Evolutionary conservation across 2,113 vertebrate genomes (phyloP).

Genomic region (Tylochromis polylepis): DNA sequence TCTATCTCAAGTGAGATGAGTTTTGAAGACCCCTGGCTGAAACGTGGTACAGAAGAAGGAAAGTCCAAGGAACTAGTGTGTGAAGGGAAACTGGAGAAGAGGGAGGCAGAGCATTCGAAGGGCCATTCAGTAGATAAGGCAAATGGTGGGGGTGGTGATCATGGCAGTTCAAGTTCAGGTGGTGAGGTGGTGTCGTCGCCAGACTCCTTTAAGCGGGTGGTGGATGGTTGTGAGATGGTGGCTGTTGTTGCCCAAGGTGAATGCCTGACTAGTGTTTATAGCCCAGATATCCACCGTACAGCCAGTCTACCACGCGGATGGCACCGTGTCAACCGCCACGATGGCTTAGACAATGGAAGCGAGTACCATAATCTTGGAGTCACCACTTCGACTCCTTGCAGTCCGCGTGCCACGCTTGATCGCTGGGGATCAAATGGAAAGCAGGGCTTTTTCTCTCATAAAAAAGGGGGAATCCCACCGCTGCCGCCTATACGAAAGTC

Average conservation of each 20-base stretch:
- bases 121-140: background rate
- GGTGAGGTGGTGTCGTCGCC: slow-evolving; percentile 76
- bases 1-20: slow-evolving; percentile 73
- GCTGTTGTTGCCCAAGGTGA: slow-evolving; percentile 47
- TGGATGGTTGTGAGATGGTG: slow-evolving; percentile 87
- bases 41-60: slow-evolving; percentile 74
- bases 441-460: slow-evolving; percentile 83
- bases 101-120: slow-evolving; percentile 36
- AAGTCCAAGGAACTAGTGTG: slow-evolving; percentile 17
- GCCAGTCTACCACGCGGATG: slow-evolving; percentile 81
- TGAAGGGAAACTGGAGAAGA: slow-evolving; percentile 68
- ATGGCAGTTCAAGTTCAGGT: slow-evolving; percentile 72
- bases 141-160: slow-evolving; percentile 43
- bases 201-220: slow-evolving; percentile 79
- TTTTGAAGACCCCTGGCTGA: slow-evolving; percentile 96
- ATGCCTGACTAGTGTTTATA: slow-evolving; percentile 68
- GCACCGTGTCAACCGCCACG: slow-evolving; percentile 74
- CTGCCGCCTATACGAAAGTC: slow-evolving; percentile 92
- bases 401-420: slow-evolving; percentile 81
- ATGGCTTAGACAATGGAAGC: slow-evolving; percentile 71
- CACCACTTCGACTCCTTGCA: slow-evolving; percentile 75
- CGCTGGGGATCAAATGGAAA: slow-evolving; percentile 80
- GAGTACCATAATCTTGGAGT: slow-evolving; percentile 66
- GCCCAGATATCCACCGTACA: slow-evolving; percentile 72
- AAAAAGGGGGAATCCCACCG: slow-evolving; percentile 89